Percentiles rank a stretch among this genome's conserved stretches.
These are phyloP conservation scores for Podarcis raffonei DNA, from an alignment of 2,113 vertebrate genomes.

Conservation along the genomic window DNA sequence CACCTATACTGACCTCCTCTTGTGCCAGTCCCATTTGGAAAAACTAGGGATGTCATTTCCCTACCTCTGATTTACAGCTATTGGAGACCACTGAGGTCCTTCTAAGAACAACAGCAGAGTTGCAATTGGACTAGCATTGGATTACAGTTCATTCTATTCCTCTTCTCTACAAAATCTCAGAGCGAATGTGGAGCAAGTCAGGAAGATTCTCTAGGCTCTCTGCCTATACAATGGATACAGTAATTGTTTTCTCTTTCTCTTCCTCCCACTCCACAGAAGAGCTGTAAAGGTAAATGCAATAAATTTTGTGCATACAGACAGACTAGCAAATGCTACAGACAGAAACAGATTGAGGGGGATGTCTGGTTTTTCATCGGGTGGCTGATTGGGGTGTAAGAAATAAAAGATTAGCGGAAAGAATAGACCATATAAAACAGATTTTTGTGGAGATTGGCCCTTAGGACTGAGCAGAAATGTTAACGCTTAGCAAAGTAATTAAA, in stretches of 20 bases:
- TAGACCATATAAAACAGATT: not conserved
- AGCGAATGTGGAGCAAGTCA: not conserved
- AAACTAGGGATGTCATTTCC: not conserved
- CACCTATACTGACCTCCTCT: not conserved
- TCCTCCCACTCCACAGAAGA: not conserved
- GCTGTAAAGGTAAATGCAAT: not conserved
- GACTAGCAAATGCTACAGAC: not conserved
- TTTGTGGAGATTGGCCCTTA: not conserved
- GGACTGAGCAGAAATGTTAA: constrained; percentile 24
- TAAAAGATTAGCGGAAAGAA: not conserved
- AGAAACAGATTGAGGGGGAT: not conserved
- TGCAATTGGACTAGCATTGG: not conserved
- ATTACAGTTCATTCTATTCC: not conserved
- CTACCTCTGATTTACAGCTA: not conserved
- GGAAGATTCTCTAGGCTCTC: not conserved
- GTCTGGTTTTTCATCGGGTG: not conserved
- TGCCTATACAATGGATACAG: not conserved
- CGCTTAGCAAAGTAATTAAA: constrained; percentile 50
- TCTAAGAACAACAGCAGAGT: not conserved
- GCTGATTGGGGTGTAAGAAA: not conserved
- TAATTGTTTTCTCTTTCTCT: not conserved
- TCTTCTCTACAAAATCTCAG: not conserved
- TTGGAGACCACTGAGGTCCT: not conserved
- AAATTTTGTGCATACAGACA: not conserved
- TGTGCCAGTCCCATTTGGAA: not conserved